A percentile compares a stretch with the other conserved stretches of the same genome.
These are phyloP conservation scores for Chondrilla cf. caribensis DNA, from an alignment of 37 sponge, comb jelly and placozoan genomes.

Conservation along the genomic window DNA sequence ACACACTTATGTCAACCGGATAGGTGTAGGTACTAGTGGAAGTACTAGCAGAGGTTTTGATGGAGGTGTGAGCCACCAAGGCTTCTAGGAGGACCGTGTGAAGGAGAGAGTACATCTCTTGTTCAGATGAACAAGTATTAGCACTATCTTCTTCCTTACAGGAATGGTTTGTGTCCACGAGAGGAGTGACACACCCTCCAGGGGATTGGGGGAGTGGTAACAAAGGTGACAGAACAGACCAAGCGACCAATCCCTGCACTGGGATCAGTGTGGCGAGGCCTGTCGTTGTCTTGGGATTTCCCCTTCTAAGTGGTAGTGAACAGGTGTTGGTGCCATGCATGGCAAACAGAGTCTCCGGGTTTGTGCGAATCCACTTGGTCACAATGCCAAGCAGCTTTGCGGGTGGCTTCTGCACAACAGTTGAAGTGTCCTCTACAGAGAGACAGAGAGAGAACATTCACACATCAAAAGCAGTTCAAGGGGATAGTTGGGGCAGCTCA, in stretches of 20 bases:
- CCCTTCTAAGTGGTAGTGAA: not conserved
- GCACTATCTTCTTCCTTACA: not conserved
- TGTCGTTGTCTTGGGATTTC: not conserved
- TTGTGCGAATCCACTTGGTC: constrained; percentile 45
- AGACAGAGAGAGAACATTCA: no score
- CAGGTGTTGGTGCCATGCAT: not conserved
- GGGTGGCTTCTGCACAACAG: constrained; percentile 25
- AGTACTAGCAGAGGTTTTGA: constrained; percentile 3
- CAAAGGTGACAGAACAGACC: constrained; percentile 56
- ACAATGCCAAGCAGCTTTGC: constrained; percentile 36
- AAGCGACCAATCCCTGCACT: constrained; percentile 45
- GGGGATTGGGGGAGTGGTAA: not conserved
- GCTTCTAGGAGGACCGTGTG: constrained; percentile 10
- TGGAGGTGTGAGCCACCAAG: not conserved
- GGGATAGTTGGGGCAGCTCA: no score
- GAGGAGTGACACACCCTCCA: not conserved
- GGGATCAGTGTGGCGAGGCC: not conserved
- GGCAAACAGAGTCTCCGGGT: constrained; percentile 33
- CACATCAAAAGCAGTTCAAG: not conserved
- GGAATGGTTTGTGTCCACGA: not conserved
- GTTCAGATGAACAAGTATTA: not conserved
- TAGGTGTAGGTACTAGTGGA: not conserved
- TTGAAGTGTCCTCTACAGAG: not conserved
- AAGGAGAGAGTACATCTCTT: not conserved
- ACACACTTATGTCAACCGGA: not conserved